These are phyloP conservation scores for Psilopogon haemacephalus DNA, from an alignment of 2,113 vertebrate species.

Conservation along the genomic window DNA sequence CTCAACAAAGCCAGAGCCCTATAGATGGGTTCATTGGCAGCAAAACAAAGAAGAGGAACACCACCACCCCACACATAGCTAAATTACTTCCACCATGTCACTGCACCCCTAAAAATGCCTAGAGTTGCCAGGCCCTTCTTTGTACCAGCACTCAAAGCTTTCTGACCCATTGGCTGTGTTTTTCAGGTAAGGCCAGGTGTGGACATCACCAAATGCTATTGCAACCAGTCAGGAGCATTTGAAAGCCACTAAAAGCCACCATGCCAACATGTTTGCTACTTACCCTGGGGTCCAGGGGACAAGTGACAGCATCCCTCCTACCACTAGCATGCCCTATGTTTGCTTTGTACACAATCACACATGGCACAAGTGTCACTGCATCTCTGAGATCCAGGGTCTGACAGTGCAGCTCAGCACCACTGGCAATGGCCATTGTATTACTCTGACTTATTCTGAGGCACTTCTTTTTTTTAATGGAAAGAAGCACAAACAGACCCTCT, in stretches of 20 bases:
- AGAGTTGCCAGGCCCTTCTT: background rate
- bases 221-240: accelerated
- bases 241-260: background rate
- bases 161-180: background rate
- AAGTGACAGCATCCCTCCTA: background rate
- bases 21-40: background rate
- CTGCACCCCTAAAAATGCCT: background rate
- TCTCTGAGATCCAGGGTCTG: background rate
- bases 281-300: background rate
- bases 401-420: background rate
- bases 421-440: background rate
- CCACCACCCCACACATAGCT: background rate
- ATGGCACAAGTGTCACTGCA: background rate
- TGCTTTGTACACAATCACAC: accelerated
- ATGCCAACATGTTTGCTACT: background rate
- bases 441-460: background rate
- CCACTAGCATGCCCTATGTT: accelerated
- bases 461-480: background rate
- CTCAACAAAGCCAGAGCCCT: background rate
- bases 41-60: background rate
- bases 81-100: background rate
- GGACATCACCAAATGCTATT: background rate
- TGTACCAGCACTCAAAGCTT: background rate
- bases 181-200: background rate
- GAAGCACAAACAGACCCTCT: background rate